Percentiles rank a stretch among this genome's conserved stretches.
phyloP scores from a whole-genome alignment of 2,113 vertebrate species.

The Nothobranchius kuhntae region DNA sequence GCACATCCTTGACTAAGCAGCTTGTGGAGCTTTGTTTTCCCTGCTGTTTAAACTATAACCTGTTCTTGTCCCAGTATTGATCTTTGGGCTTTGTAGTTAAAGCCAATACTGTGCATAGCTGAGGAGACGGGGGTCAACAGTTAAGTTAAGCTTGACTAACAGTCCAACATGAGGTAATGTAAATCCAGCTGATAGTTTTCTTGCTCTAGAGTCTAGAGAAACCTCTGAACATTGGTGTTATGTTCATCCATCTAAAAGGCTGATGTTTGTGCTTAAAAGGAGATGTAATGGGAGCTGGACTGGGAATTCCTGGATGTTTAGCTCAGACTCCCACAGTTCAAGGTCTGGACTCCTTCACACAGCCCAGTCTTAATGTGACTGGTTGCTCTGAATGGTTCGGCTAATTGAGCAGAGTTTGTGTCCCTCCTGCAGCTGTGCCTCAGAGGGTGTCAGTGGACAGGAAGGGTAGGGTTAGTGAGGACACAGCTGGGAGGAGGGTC shows the following conservation, averaged over 20 bases:
- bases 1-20: constrained; percentile 28
- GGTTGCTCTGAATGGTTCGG: constrained; percentile 7
- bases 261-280: constrained; percentile 52
- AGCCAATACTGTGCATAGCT: constrained; percentile 51
- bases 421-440: constrained; percentile 51
- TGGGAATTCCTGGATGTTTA: constrained; percentile 60
- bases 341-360: constrained; percentile 41
- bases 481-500: constrained; percentile 63
- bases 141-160: no score
- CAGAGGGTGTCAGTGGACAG: constrained; percentile 54
- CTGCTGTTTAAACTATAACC: constrained; percentile 61
- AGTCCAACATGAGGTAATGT: not conserved
- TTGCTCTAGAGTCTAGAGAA: constrained; percentile 4
- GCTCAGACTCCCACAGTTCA: constrained; percentile 51
- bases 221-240: constrained; percentile 2
- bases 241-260: constrained; percentile 4
- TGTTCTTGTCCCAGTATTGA: constrained; percentile 58
- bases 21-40: not conserved
- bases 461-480: constrained; percentile 65
- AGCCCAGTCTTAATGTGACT: constrained; percentile 5
- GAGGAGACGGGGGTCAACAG: not conserved
- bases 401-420: constrained; percentile 52
- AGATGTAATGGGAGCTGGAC: constrained; percentile 34
- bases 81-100: constrained; percentile 57
- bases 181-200: not conserved